Evolutionary conservation across 2,888 invertebrate species (phyloP), one percentile per base, ranked within the genome.

Genomic region (Ferdinandea cuprea): DNA sequence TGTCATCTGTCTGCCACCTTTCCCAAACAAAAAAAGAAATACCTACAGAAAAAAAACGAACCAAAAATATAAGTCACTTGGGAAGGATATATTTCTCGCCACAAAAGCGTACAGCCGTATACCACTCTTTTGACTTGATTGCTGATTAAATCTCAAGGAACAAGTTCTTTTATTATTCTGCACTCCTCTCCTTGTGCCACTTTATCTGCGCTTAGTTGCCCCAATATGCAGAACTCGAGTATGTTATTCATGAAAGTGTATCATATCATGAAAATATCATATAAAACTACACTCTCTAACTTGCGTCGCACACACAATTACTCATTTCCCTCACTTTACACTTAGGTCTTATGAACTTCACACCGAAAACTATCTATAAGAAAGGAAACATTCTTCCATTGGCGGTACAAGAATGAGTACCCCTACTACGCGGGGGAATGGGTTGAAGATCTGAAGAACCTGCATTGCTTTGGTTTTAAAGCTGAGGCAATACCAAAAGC

Each of bases 241-340:
- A 59, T 66, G 44, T 66, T 72, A 66, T 73, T 73, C 73, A 79
- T 59, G 78, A 48, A 68, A 54, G 63, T 58, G 77, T 71, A 40
- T 54, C 28, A 63, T 63, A 71, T 56, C 71, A 46, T 56, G 71
- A 78, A 78, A 71, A 63, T 71, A 72, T 63, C 58, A 50, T 56
- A n/a, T n/a, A n/a, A n/a, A n/a, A 52, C 52, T 61, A 74, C 46
- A 63, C 66, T 46, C 42, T 61, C 42, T n/a, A n/a, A 42, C 61
- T 56, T 58, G 48, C 42, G 50, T 54, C 42, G 50, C 61, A 65
- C 58, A 65, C 58, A 69, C 76, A 76, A 74, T 81, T 69, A 76
- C 76, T 81, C 72, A 72, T 65, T 72, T 58, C 44, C 28, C 46
- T n/a, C 40, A 40, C 48, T 65, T 58, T 73, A 28, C 63, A 65